phyloP scores from a whole-genome alignment of 2,113 vertebrate genomes.

The Petroica traversi region DNA sequence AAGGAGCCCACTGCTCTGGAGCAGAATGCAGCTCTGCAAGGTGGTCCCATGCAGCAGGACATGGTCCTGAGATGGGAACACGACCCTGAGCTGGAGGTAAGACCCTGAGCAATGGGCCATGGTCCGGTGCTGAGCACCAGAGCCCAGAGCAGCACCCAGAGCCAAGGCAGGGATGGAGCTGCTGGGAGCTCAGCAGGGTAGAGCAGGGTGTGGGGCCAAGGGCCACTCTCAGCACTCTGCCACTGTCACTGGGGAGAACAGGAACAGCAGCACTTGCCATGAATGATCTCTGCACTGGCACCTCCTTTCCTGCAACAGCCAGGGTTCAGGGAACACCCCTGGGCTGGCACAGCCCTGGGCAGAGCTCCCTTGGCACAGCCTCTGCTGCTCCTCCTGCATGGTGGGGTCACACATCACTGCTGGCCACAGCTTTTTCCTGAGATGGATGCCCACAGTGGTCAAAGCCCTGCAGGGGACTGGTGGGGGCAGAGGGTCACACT shows the following conservation, averaged over 20 bases:
- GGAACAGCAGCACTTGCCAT: not conserved
- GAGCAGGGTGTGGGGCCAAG: not conserved
- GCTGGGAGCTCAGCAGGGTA: accelerated
- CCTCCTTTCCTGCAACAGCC: not conserved
- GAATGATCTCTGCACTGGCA: not conserved
- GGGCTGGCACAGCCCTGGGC: accelerated
- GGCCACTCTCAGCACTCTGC: not conserved
- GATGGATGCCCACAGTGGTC: accelerated
- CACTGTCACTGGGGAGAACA: accelerated
- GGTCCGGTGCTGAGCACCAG: not conserved
- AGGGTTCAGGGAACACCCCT: accelerated
- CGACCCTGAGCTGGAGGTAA: not conserved
- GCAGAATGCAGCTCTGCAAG: not conserved
- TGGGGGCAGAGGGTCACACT: not conserved
- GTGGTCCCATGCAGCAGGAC: not conserved
- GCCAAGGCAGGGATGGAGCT: not conserved
- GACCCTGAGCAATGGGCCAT: not conserved
- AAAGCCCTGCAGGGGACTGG: not conserved
- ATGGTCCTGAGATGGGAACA: not conserved
- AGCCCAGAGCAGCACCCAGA: not conserved
- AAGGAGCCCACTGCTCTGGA: not conserved
- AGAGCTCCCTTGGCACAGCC: not conserved
- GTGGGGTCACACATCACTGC: not conserved
- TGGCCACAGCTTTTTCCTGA: not conserved
- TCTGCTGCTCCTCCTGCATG: accelerated